These are phyloP conservation scores for Lampris megalopsis DNA, from an alignment of 2,113 vertebrate genomes.

Conservation along the genomic window DNA sequence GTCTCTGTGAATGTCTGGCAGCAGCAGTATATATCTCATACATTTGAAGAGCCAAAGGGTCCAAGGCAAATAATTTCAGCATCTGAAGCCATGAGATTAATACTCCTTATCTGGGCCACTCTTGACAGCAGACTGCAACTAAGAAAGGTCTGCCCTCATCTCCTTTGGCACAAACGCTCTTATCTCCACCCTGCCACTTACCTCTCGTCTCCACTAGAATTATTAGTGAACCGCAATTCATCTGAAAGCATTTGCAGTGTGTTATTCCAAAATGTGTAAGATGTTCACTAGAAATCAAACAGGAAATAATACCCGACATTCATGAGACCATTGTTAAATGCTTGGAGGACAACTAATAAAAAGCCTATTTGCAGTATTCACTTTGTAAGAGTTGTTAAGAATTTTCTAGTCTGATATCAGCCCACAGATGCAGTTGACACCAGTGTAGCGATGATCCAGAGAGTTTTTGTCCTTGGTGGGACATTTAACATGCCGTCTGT, in stretches of 20 bases:
- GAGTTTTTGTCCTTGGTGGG: too few relatives aligned
- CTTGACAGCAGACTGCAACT: constrained; percentile 42
- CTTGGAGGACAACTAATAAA: too few relatives aligned
- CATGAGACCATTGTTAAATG: too few relatives aligned
- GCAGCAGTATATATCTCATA: constrained; percentile 59
- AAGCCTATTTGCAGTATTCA: too few relatives aligned
- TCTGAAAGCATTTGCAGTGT: constrained; percentile 51
- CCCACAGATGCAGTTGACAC: too few relatives aligned
- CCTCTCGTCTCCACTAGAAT: constrained; percentile 49
- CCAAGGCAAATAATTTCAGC: constrained; percentile 57
- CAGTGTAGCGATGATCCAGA: too few relatives aligned
- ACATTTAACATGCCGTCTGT: too few relatives aligned
- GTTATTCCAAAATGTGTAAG: constrained; percentile 38
- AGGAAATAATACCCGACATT: constrained; percentile 2
- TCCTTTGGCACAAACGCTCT: constrained; percentile 51
- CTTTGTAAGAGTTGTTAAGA: too few relatives aligned
- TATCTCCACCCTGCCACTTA: constrained; percentile 58
- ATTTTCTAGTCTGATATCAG: too few relatives aligned
- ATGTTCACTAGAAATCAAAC: constrained; percentile 22
- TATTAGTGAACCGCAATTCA: constrained; percentile 64
- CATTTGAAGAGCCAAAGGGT: constrained; percentile 61
- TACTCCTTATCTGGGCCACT: constrained; percentile 67
- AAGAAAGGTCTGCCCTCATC: constrained; percentile 53
- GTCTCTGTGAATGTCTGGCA: constrained; percentile 49
- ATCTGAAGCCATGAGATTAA: constrained; percentile 61